Base-by-base conservation (phyloP, 2,113 vertebrate genomes). In the Corythoichthys intestinalis region DNA sequence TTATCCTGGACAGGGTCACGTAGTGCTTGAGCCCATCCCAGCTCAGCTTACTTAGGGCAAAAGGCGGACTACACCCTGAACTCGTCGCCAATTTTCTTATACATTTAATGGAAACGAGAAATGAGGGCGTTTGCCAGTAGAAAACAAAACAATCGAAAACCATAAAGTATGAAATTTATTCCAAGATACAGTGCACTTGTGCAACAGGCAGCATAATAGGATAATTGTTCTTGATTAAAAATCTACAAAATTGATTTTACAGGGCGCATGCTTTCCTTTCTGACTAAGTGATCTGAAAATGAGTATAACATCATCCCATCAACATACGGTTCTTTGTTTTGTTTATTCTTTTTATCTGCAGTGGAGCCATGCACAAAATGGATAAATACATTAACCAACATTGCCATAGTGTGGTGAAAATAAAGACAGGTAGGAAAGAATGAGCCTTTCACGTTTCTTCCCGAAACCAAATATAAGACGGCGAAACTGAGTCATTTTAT, bases 331-430 rank as follows among this genome's bases (percentile, higher is more conserved):
- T 44, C 9, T 44, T 44, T 44, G 9, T 44, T 44, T 44, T 44
- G 20, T 44, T 44, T 41, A 41, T 41, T 10, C 6, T 52, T 52
- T 9, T n/a, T n/a, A n/a, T n/a, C n/a, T 53, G n/a, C 4, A 53
- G 52, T n/a, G 52, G 28, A 35, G 34, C 14, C 1, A 34, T 58
- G 34, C 6, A 13, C 34, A 34, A 12, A 37, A 13, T 37, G 13
- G 13, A 15, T 37, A 4, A 11, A 13, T 37, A 13, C 13, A 58
- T 58, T 58, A 58, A 12, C 4, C 70, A 79, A 80, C 75, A 77
- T 37, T 66, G 86, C 82, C 85, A n/a, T 69, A 60, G 8, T 75
- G 84, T 83, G 90, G 84, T n/a, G 2, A 0, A 38, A 34, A 0
- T 2, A 17, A 5, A 0, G 10, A 28, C 3, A 4, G 0, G 0